phyloP scores from a whole-genome alignment of 2,797 vertebrate species.

The Cynodonichthys magdalenae region DNA sequence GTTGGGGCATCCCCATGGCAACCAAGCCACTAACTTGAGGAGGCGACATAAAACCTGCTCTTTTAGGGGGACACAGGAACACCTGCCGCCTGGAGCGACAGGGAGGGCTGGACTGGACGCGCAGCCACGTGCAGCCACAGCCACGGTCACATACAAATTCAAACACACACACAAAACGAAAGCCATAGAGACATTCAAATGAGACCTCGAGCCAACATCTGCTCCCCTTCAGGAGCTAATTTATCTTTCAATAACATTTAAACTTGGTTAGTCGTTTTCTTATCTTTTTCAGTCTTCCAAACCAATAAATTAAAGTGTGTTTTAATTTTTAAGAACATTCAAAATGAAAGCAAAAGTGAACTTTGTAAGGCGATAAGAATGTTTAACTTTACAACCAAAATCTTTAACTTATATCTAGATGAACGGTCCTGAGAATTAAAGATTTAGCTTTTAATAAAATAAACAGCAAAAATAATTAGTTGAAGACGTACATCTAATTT shows the following conservation, averaged over 20 bases:
- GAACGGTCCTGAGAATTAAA: no score
- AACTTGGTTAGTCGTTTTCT: slow-evolving; percentile 31
- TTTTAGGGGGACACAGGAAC: slow-evolving; percentile 81
- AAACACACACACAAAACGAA: slow-evolving; percentile 51
- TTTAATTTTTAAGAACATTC: background rate
- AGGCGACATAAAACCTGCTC: slow-evolving; percentile 86
- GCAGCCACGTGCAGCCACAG: slow-evolving; percentile 64
- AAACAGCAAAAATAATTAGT: no score
- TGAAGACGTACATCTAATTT: no score
- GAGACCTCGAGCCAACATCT: slow-evolving; percentile 68
- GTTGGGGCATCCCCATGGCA: slow-evolving; percentile 83
- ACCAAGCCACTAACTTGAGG: slow-evolving; percentile 85
- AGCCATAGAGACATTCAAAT: slow-evolving; percentile 67
- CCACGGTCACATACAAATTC: slow-evolving; percentile 67
- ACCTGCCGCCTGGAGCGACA: slow-evolving; percentile 82
- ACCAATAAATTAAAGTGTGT: background rate
- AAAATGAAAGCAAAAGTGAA: background rate
- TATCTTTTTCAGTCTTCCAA: slow-evolving; percentile 6
- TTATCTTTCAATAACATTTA: slow-evolving; percentile 53
- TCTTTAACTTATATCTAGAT: no score
- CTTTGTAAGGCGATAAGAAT: background rate
- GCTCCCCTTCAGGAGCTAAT: slow-evolving; percentile 54
- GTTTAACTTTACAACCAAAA: background rate
- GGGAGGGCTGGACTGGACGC: slow-evolving; percentile 65
- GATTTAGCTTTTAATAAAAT: no score